Percentiles rank a stretch among this genome's conserved stretches.
These are phyloP conservation scores for Apaloderma vittatum DNA, from an alignment of 2,113 vertebrate species.

Conservation along the genomic window DNA sequence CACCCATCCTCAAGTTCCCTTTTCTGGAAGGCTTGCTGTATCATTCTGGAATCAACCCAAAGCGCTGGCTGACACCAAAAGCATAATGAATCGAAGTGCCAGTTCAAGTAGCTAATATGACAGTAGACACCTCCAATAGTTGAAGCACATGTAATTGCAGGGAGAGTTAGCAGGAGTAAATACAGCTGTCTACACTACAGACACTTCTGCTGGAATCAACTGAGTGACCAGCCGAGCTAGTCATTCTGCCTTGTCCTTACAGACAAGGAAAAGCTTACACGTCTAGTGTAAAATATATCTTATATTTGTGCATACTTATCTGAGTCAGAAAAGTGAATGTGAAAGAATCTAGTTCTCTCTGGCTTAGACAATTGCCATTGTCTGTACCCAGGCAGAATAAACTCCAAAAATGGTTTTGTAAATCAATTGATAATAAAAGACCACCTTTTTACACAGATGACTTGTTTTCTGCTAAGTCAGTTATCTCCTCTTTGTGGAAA, in stretches of 20 bases:
- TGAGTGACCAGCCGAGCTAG: neutral
- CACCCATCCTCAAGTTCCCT: neutral
- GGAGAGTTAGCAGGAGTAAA: neutral
- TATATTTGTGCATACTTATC: neutral
- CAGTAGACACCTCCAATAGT: neutral
- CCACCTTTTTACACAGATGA: neutral
- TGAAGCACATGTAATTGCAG: neutral
- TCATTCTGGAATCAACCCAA: neutral
- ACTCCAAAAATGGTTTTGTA: neutral
- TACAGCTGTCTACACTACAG: neutral
- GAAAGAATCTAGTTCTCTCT: neutral
- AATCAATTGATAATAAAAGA: neutral
- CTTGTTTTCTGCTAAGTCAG: neutral
- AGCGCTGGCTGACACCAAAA: neutral
- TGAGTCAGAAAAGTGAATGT: neutral
- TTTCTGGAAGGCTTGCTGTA: neutral
- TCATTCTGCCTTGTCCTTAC: neutral
- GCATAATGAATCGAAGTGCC: neutral
- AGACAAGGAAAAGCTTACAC: neutral
- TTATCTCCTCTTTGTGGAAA: neutral
- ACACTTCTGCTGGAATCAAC: rapidly evolving
- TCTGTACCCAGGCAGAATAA: neutral
- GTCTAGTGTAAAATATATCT: neutral
- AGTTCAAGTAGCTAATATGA: neutral
- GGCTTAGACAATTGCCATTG: neutral